These are phyloP conservation scores for Drosophila fulvimacula DNA, from an alignment of 2,888 invertebrate genomes.

Conservation along the genomic window DNA sequence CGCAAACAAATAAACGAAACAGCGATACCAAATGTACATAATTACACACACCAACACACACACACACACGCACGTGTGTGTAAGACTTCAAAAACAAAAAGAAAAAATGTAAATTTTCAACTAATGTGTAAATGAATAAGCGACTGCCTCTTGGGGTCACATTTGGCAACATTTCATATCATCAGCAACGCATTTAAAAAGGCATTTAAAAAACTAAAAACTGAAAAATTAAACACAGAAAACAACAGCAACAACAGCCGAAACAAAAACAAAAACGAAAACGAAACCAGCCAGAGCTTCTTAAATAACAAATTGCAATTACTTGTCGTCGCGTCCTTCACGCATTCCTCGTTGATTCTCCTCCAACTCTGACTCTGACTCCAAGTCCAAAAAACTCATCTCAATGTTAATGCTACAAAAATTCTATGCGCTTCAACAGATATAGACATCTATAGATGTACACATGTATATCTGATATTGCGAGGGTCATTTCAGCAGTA, in stretches of 20 bases:
- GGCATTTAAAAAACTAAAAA: constrained; percentile 51
- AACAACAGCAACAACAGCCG: neutral
- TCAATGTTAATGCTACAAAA: constrained; percentile 64
- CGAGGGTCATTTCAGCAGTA: constrained; percentile 41
- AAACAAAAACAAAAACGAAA: constrained; percentile 1
- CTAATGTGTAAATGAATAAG: constrained; percentile 77
- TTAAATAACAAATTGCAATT: constrained; percentile 60
- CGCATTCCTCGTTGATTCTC: constrained; percentile 66
- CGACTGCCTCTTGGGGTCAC: constrained; percentile 74
- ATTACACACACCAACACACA: constrained; percentile 9
- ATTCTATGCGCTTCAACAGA: constrained; percentile 60
- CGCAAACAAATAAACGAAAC: constrained; percentile 46
- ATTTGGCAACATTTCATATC: constrained; percentile 77
- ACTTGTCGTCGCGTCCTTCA: constrained; percentile 64
- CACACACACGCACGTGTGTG: neutral
- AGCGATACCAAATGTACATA: constrained; percentile 42
- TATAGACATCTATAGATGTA: constrained; percentile 1
- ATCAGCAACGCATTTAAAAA: constrained; percentile 71
- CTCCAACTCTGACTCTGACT: constrained; percentile 36
- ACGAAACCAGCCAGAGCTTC: constrained; percentile 49
- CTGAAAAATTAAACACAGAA: constrained; percentile 1
- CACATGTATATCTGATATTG: neutral
- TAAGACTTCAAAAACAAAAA: neutral
- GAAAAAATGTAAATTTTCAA: constrained; percentile 66
- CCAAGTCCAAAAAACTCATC: constrained; percentile 25